phyloP scores from a whole-genome alignment of 2,113 vertebrate genomes.

The Phrynocephalus versicolor region DNA sequence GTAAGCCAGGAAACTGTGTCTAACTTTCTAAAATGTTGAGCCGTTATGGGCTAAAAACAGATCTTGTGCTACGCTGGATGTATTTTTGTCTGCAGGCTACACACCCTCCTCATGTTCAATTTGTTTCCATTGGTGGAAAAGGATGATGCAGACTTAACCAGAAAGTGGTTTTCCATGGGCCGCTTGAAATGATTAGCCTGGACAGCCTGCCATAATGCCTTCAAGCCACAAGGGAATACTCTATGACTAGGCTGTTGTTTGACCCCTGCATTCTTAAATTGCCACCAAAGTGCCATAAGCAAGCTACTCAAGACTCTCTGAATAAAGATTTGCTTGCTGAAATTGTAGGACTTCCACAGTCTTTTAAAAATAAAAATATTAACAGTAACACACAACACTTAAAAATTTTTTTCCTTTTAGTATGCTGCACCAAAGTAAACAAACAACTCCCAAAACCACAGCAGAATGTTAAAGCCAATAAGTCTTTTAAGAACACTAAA shows the following conservation, averaged over 20 bases:
- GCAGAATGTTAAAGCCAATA: constrained; percentile 53
- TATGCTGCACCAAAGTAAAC: constrained; percentile 37
- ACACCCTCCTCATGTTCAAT: constrained; percentile 78
- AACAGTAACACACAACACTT: constrained; percentile 41
- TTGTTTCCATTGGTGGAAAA: constrained; percentile 85
- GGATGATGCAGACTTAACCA: constrained; percentile 79
- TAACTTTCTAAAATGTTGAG: constrained; percentile 75
- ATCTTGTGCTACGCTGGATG: constrained; percentile 65
- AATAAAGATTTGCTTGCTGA: constrained; percentile 58
- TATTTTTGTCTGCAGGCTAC: constrained; percentile 81
- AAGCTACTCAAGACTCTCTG: constrained; percentile 48
- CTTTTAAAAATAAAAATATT: constrained; percentile 17
- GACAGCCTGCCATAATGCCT: constrained; percentile 74
- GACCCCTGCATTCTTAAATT: constrained; percentile 84
- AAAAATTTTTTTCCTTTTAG: constrained; percentile 18
- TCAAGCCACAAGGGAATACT: constrained; percentile 75
- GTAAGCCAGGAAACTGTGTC: constrained; percentile 76
- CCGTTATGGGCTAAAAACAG: constrained; percentile 81
- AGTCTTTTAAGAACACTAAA: constrained; percentile 18
- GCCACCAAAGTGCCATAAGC: constrained; percentile 73
- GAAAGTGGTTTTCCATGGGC: constrained; percentile 83
- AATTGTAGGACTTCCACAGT: constrained; percentile 35
- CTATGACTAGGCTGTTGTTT: constrained; percentile 85
- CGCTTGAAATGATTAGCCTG: constrained; percentile 74
- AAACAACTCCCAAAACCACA: constrained; percentile 53